Conservation (phyloP, 1,140 invertebrate species). For the Geopemphigus sp. region DNA sequence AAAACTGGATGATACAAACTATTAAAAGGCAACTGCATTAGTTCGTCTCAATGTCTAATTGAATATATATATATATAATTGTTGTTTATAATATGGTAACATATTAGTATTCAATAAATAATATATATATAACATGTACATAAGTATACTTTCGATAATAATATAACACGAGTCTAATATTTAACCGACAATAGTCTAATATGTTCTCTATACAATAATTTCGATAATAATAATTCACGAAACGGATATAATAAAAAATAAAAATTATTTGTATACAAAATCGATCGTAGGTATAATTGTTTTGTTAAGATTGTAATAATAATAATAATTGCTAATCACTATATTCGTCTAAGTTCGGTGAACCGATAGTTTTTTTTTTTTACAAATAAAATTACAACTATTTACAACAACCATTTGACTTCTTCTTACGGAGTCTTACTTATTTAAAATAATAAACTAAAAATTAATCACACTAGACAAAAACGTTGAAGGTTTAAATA, state of each 20-base stretch:
- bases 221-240: conserved; percentile 6
- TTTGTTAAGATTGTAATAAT: background rate
- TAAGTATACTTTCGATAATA: background rate
- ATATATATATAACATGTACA: background rate
- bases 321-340: background rate
- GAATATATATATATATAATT: background rate
- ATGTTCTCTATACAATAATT: conserved; percentile 19
- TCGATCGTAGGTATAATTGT: background rate
- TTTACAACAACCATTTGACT: conserved; percentile 3
- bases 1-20: no score
- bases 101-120: background rate
- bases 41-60: background rate
- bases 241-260: conserved; percentile 22
- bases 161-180: background rate
- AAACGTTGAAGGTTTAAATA: background rate
- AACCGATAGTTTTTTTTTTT: no score
- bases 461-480: conserved; percentile 7
- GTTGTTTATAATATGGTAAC: background rate
- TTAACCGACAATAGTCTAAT: conserved; percentile 8
- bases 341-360: background rate
- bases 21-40: background rate
- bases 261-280: conserved; percentile 12
- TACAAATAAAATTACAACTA: background rate
- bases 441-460: background rate
- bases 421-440: background rate